Base-by-base conservation (phyloP, 2,888 invertebrate species). In the Caenorhabditis sp. region DNA sequence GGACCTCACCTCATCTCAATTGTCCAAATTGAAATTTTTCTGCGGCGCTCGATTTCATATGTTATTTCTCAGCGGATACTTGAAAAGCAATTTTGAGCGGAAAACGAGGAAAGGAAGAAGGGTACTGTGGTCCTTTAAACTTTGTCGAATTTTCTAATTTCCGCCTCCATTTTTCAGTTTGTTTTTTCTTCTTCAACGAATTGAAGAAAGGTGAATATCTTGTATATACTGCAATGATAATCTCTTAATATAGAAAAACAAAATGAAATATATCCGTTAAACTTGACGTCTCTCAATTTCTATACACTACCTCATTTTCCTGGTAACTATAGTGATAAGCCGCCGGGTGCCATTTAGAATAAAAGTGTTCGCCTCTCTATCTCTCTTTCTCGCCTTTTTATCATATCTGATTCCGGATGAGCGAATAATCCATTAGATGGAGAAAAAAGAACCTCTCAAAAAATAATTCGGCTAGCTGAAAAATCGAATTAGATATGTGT, bases 291-390 rank as follows among this genome's bases (percentile, higher is more conserved):
- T 31, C 43, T 17, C 43, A 43, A 36, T 3, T 14, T 43, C 43
- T 43, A 2, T 17, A 17, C 14, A 17, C 43, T 43, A 17, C 14
- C 14, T 43, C 43, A 31, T 10, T 14, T 17, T 10, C 14, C 43
- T 43, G 43, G 43, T 43, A 43, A 43, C 43, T 43, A 43, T 43
- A 43, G 43, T 43, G 43, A 43, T 43, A 43, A 43, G 43, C 43
- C 43, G 43, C 14, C 3, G 12, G 12, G 12, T 10, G 43, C 14
- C 43, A 43, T 31, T 31, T 31, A 31, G 31, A 31, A 43, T 17
- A 14, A 43, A 43, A 43, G 14, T 43, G 6, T 17, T 17, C 17
- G 43, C 43, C 8, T 17, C 12, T 43, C 17, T 43, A 3, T 5
- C 43, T 43, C 14, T 36, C 36, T 36, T 36, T 36, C 12, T 36